phyloP scores from a whole-genome alignment of 2,113 vertebrate species.

The Poecile atricapillus region DNA sequence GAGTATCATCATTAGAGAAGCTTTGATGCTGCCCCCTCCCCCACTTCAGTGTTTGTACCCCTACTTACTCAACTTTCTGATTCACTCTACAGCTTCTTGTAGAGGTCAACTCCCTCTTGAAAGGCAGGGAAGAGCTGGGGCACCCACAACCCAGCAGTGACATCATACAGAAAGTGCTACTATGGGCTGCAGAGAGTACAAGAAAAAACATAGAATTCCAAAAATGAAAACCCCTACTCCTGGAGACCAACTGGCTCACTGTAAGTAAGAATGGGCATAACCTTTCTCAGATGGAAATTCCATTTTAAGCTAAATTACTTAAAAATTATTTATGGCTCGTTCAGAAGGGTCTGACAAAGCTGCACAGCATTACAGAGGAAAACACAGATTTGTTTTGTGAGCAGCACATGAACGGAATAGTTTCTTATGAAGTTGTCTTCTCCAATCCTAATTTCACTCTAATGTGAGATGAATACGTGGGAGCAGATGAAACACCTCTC shows the following conservation, averaged over 20 bases:
- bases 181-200: not conserved
- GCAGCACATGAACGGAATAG: not conserved
- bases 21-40: not conserved
- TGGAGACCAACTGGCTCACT: not conserved
- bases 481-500: not conserved
- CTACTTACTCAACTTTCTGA: not conserved
- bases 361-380: not conserved
- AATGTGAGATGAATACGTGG: not conserved
- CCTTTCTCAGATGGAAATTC: not conserved
- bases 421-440: not conserved
- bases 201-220: not conserved
- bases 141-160: not conserved
- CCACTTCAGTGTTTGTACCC: not conserved
- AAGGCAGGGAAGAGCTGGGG: not conserved
- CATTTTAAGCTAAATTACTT: not conserved
- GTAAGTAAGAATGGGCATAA: not conserved
- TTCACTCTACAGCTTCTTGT: not conserved
- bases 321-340: not conserved
- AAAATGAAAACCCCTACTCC: not conserved
- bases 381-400: not conserved
- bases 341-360: not conserved
- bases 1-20: not conserved
- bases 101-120: not conserved
- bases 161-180: not conserved
- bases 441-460: not conserved